Conservation (phyloP, 2,888 invertebrate genomes). For the Dynastes tityus region DNA sequence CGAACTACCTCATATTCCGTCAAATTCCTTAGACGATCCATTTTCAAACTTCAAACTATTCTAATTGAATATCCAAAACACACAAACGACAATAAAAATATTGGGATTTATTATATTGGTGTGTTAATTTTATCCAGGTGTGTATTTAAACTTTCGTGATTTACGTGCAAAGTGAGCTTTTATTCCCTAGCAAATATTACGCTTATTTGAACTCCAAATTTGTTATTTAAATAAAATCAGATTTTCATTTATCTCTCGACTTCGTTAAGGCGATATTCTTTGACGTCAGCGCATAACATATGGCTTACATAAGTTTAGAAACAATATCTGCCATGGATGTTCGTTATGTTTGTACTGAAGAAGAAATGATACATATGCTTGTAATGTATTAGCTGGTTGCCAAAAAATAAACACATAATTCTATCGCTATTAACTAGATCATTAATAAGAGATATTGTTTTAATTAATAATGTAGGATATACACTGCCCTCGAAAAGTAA, state of each 20-base stretch:
- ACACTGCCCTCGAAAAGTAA: no score
- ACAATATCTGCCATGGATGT: not conserved
- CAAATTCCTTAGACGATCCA: no score
- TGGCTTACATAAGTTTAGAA: constrained; percentile 29
- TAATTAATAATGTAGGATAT: no score
- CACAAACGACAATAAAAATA: no score
- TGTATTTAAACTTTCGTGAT: not conserved
- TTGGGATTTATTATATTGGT: no score
- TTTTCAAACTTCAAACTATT: no score
- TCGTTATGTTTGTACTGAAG: not conserved
- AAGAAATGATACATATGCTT: not conserved
- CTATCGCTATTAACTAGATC: no score
- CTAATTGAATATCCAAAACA: no score
- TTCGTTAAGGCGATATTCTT: not conserved
- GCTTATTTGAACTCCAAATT: not conserved
- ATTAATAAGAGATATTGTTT: no score
- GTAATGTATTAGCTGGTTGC: not conserved
- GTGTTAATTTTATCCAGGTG: not conserved
- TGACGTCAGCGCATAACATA: constrained; percentile 38
- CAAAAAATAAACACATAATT: no score
- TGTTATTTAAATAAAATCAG: constrained; percentile 13
- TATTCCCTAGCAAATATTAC: not conserved
- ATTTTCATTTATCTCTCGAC: not conserved
- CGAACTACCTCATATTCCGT: no score
- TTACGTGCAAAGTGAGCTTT: not conserved